Evolutionary conservation across 2,888 invertebrate genomes (phyloP), one percentile per base, ranked within the genome.

Genomic region (Nipponacmea schrenckii): DNA sequence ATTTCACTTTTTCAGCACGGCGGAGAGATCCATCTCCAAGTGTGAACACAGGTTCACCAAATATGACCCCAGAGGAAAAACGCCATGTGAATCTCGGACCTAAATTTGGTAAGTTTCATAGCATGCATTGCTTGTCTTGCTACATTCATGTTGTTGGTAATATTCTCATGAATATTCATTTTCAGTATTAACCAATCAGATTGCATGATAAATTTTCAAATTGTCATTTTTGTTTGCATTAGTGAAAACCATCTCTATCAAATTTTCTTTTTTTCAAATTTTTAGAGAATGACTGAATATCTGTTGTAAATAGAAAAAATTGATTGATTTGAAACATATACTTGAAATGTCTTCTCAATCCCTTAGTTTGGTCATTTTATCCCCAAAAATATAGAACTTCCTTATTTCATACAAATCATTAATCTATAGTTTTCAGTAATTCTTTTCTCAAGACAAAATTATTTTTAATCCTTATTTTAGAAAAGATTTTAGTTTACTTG

Each of bases 11-110:
- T 67, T 24, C 77, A 81, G 79, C 81, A n/a, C 92, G 96, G 70
- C 93, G 95, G 77, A 91, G 95, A 8, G 96, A 96, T 87, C 95
- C 96, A 0, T 97, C 97, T 0, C 97, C 98, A 0, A 97, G 97
- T 2, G 92, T 97, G 7, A 95, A 95, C 27, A 96, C 96, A 2
- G 78, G 76, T 62, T 77, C 77, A 69, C 80, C 70, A 15, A 77
- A 71, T 70, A 77, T 46, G 74, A 78, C 70, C 65, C 77, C 74
- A 69, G 83, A 82, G 31, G 82, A 83, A n/a, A 83, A 82, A 71
- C 79, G 78, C 45, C 80, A 82, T 2, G 76, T 84, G 20, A 79
- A 78, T 45, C 79, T 81, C n/a, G 89, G 89, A 63, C 88, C 91
- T 14, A 91, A 91, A 84, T 91, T 91, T 84, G 91, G 87, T 88